These are phyloP conservation scores for Synanthedon vespiformis DNA, from an alignment of 2,888 invertebrate genomes.

Conservation along the genomic window DNA sequence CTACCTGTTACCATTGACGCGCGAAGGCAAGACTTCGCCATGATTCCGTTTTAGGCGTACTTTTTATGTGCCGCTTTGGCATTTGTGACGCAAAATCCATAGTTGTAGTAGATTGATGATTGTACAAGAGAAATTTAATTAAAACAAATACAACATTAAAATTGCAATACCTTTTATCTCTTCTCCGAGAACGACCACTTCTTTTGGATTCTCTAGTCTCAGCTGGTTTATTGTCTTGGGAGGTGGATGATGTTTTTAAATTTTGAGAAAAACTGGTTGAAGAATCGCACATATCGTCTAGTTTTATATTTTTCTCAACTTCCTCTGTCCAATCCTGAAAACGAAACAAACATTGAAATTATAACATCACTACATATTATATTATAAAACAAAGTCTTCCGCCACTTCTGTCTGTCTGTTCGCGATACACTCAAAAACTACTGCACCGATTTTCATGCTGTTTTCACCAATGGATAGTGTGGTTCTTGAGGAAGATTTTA, in stretches of 20 bases:
- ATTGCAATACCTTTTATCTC: slow-evolving; percentile 44
- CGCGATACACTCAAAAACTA: no score
- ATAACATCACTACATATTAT: no score
- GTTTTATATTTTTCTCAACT: slow-evolving; percentile 59
- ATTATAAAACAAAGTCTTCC: no score
- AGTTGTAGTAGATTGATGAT: no score
- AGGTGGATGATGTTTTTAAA: slow-evolving; percentile 22
- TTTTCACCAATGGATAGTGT: no score
- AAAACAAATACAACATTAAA: neutral
- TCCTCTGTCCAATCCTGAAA: slow-evolving; percentile 64
- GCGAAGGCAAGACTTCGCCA: no score
- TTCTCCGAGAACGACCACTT: slow-evolving; percentile 43
- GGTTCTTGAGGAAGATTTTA: no score
- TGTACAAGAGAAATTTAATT: neutral
- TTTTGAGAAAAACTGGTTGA: slow-evolving; percentile 46
- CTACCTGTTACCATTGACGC: no score
- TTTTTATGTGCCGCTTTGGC: no score
- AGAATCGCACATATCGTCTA: slow-evolving; percentile 51
- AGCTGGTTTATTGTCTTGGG: slow-evolving; percentile 37
- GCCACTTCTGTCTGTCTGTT: no score
- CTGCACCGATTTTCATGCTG: no score
- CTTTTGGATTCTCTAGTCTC: slow-evolving; percentile 44
- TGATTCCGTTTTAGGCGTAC: no score
- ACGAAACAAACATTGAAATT: neutral
- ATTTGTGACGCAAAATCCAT: neutral